Percentiles rank a stretch among this genome's conserved stretches.
phyloP scores from a whole-genome alignment of 2,888 invertebrate species.

The Nebria salina region DNA sequence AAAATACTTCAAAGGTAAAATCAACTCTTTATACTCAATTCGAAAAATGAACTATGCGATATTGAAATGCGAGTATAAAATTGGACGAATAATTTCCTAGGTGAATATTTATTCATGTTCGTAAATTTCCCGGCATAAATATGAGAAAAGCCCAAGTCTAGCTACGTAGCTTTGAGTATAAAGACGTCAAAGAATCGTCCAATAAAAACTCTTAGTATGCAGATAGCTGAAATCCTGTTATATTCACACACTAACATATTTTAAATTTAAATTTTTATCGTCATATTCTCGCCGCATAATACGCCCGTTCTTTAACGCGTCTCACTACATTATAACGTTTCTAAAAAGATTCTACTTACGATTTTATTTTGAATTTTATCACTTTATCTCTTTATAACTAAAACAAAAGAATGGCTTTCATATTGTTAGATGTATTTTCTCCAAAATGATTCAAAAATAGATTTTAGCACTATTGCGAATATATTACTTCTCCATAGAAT shows the following conservation, averaged over 20 bases:
- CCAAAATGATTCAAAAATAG: neutral
- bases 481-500: too few relatives aligned
- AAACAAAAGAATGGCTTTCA: neutral
- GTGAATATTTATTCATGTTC: neutral
- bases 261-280: constrained; percentile 45
- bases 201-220: constrained; percentile 47
- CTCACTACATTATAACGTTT: neutral
- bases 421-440: neutral
- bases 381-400: neutral
- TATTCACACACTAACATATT: constrained; percentile 45
- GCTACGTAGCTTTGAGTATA: constrained; percentile 32
- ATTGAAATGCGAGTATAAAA: neutral
- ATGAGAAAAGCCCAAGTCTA: neutral
- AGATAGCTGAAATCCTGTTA: constrained; percentile 46
- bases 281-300: constrained; percentile 41
- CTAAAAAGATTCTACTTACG: constrained; percentile 10
- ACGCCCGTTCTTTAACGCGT: constrained; percentile 8
- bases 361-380: neutral
- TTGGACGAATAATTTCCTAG: neutral
- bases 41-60: too few relatives aligned
- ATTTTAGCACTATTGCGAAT: neutral
- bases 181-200: constrained; percentile 44
- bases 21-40: too few relatives aligned
- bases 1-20: too few relatives aligned
- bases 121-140: constrained; percentile 41